Percentiles rank a stretch among this genome's conserved stretches.
phyloP scores from a whole-genome alignment of 1,140 invertebrate species.

The Phenacoccus solenopsis region DNA sequence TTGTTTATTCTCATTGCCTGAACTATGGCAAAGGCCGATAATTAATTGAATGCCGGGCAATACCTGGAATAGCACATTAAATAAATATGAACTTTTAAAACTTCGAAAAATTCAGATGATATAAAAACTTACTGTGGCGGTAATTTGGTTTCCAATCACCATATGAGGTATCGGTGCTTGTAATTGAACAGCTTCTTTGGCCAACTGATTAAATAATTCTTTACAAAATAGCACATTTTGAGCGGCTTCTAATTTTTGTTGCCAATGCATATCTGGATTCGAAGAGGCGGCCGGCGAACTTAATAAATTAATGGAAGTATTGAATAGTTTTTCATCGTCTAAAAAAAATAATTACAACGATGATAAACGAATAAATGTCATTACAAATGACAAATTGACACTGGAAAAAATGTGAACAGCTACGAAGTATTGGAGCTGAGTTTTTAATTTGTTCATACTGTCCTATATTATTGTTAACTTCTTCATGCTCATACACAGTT shows the following conservation, averaged over 20 bases:
- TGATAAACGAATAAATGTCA: background rate
- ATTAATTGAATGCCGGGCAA: constrained; percentile 83
- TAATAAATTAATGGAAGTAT: constrained; percentile 58
- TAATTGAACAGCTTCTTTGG: constrained; percentile 84
- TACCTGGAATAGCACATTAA: constrained; percentile 50
- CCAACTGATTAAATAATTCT: constrained; percentile 87
- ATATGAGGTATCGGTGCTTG: constrained; percentile 88
- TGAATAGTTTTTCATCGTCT: constrained; percentile 74
- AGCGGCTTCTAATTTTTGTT: constrained; percentile 85
- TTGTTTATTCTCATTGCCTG: constrained; percentile 43
- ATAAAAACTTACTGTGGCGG: constrained; percentile 58
- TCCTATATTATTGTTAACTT: background rate
- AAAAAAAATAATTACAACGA: constrained; percentile 24
- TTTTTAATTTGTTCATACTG: too few relatives aligned
- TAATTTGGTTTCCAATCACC: constrained; percentile 93
- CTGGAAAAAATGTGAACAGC: too few relatives aligned
- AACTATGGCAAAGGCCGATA: constrained; percentile 65
- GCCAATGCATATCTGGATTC: constrained; percentile 74
- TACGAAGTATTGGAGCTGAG: too few relatives aligned
- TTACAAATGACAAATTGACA: background rate
- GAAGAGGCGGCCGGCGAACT: constrained; percentile 46
- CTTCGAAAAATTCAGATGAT: background rate
- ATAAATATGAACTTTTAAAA: constrained; percentile 11
- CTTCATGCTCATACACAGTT: too few relatives aligned
- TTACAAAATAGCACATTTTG: constrained; percentile 97